phyloP scores from a whole-genome alignment of 2,888 invertebrate genomes.

The Rhagium mordax region DNA sequence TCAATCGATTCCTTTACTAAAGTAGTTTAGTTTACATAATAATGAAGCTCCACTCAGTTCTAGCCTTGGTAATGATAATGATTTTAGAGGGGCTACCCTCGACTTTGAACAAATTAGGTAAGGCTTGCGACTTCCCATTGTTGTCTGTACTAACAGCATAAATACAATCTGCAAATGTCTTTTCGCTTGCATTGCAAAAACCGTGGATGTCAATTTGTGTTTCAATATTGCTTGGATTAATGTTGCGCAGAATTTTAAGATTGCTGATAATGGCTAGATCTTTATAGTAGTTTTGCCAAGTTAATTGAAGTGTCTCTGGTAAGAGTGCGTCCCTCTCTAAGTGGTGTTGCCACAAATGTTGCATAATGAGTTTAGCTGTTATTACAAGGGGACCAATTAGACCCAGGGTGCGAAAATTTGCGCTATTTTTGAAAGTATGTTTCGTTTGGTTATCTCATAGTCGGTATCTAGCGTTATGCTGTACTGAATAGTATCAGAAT shows the following conservation, averaged over 20 bases:
- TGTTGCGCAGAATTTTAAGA: neutral
- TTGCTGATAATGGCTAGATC: neutral
- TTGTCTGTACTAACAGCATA: neutral
- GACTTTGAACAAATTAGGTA: constrained; percentile 4
- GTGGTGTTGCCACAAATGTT: neutral
- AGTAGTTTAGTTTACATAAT: neutral
- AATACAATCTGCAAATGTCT: neutral
- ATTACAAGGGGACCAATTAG: neutral
- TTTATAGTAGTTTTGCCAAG: neutral
- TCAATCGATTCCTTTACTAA: too few species aligned
- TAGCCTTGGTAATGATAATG: constrained; percentile 12
- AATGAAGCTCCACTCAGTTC: constrained; percentile 4
- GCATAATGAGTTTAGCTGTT: neutral
- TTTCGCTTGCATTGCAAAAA: constrained; percentile 6
- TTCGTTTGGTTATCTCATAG: neutral
- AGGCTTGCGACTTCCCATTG: neutral
- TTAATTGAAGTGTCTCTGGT: too few species aligned
- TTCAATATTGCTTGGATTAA: neutral
- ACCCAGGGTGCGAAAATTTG: neutral
- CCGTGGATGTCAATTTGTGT: neutral
- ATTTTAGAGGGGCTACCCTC: constrained; percentile 2
- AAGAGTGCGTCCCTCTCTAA: too few species aligned
- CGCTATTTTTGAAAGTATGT: neutral
- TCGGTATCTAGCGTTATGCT: neutral
- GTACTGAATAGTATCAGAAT: neutral